Evolutionary conservation across 2,888 invertebrate genomes (phyloP), one percentile per base, ranked within the genome.

Genomic region (Tridacna gigas): DNA sequence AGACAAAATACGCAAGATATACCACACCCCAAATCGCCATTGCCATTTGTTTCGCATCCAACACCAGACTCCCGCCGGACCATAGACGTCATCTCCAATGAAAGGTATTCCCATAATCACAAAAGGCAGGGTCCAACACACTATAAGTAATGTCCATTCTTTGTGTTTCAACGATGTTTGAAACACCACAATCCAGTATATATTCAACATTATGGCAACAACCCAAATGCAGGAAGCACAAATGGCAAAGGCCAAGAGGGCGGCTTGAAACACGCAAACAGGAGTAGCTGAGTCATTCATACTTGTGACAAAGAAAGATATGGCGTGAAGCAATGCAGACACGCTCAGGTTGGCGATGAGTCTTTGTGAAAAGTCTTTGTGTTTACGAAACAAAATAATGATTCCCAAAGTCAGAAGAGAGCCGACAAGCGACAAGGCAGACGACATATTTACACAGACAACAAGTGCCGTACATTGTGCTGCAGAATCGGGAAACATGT

Each of bases 11-110:
- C 74, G 61, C 79, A 81, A 76, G 5, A 81, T 79, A 37, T 84
- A 84, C 84, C 84, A 84, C 2, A 81, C 28, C 3, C 80, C 81
- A 60, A 81, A 84, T 12, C 84, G 51, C 84, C 81, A 84, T 18
- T 28, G 67, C 60, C 73, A 60, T 1, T 60, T 56, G 25, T 81
- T 81, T 25, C 51, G 75, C 47, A 84, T 76, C 84, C 84, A 84
- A 45, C 84, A 84, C 81, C 81, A 84, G 12, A 76, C 79, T 7
- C 81, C 84, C 0, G 84, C 81, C 0, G 84, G 84, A 9, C 76
- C 81, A 60, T 84, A 84, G n/a, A 73, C 81, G 22, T 81, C 79
- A 25, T 79, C 79, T 4, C 73, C 26, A 9, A 79, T 7, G 45
- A 84, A 81, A 11, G 84, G 84, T 5, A 79, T 12, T 9, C 60